Evolutionary conservation across 2,797 vertebrate species (phyloP), one percentile per base, ranked within the genome.

Genomic region (Phataginus tricuspis): DNA sequence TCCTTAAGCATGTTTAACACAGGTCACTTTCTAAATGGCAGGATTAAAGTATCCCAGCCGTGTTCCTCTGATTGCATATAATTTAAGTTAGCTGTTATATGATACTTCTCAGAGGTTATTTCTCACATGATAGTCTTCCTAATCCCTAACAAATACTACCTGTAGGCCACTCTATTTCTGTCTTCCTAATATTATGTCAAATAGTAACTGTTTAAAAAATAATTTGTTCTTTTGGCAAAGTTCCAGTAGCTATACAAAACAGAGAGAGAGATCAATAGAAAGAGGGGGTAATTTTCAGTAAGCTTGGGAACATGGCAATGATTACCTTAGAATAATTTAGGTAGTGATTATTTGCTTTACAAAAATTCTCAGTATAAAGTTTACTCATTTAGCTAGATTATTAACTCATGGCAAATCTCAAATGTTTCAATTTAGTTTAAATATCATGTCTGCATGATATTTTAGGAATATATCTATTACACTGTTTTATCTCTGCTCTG

Each of bases 101-200:
- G 64, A 92, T 64, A 83, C 37, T 90, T n/a, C 8, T 27, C 75
- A 9, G 55, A 83, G 25, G 10, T 71, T 79, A 53, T 87, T 95
- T 96, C 89, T 86, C 63, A 86, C 27, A 37, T 45, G 78, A 84
- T 61, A 55, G 55, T 61, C 61, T 11, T 92, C 78, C 85, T 86
- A 78, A 68, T 94, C 68, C 85, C 69, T 84, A 84, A 57, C 15
- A 94, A 71, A 66, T 80, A 85, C 39, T 61, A 63, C 59, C 82
- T 92, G 19, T 42, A 72, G 64, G 25, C 8, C 19, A 77, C 64
- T 89, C 79, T 86, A 19, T 82, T 95, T 96, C 37, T 91, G 18
- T 88, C 80, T 96, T 94, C 39, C 86, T 92, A 86, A 77, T 90
- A 87, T 77, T 87, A 63, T 19, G n/a, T 85, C 64, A 83, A 82